Base-by-base conservation (phyloP, 2,888 invertebrate genomes). In the Muscina levida region DNA sequence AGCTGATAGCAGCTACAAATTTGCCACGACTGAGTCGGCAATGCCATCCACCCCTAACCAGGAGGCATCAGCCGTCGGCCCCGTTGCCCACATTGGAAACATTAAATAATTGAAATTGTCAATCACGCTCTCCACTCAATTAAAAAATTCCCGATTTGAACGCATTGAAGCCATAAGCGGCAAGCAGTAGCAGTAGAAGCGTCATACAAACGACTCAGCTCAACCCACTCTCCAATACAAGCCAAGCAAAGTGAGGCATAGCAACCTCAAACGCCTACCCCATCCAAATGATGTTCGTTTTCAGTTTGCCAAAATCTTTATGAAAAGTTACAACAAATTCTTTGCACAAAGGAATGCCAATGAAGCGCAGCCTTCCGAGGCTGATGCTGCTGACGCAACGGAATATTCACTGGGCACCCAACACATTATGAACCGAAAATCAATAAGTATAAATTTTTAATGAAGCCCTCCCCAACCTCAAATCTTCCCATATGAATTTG, bases 61-160 rank as follows among this genome's bases (percentile, higher is more conserved):
- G 19, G 17, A 24, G 31, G 13, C 8, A 24, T 37, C 15, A 26
- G 5, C 57, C 26, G 26, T 11, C 24, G 1, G 26, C 13, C 22
- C 26, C n/a, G 11, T 13, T 31, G 6, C 13, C 65, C 37, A 11
- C 67, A 17, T 22, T 26, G 37, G 13, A 57, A 59, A 72, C 75
- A 56, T 68, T 72, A 67, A 77, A 77, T 71, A 81, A 77, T 75
- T 74, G 72, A 72, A 81, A 75, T 74, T 77, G 81, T 81, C 81
- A 81, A 81, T 81, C 77, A 77, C 77, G 71, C 53, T 57, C 71
- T 67, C 66, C 67, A 77, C 53, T 74, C 67, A 75, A 81, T 75
- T 77, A 72, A 74, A 73, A 72, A 71, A 24, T 37, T 51, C 48
- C 42, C 24, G 39, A 10, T 19, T 59, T 51, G n/a, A 66, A 31